A percentile compares a stretch with the other conserved stretches of the same genome.
Evolutionary conservation across 2,888 invertebrate genomes (phyloP).

Genomic region (Drosophila melanosoma): DNA sequence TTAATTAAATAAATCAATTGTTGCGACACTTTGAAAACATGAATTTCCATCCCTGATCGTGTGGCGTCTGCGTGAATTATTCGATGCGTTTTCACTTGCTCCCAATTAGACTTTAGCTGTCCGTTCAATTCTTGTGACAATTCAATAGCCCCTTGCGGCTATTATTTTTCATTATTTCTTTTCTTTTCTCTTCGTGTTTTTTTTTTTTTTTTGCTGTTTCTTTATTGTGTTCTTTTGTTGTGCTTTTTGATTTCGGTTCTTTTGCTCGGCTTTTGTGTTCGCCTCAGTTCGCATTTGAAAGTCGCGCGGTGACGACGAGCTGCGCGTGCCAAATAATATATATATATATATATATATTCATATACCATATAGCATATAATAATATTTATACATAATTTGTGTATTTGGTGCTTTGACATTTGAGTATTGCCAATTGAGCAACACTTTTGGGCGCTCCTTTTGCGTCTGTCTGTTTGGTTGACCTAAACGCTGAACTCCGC

Average conservation of each 20-base stretch:
- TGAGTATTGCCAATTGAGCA: conserved; percentile 44
- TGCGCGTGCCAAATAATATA: conserved; percentile 52
- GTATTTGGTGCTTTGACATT: conserved; percentile 4
- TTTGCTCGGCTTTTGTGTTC: conserved; percentile 18
- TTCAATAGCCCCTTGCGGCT: conserved; percentile 73
- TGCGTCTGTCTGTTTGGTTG: conserved; percentile 24
- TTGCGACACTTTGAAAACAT: background rate
- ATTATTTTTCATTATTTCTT: conserved; percentile 27
- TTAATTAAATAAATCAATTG: background rate
- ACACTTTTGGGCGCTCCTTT: conserved; percentile 3
- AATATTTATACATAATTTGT: conserved; percentile 34
- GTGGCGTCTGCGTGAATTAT: conserved; percentile 21
- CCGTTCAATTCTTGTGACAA: conserved; percentile 66
- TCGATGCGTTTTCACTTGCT: conserved; percentile 64
- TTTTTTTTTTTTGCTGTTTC: conserved; percentile 14
- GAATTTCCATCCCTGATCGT: conserved; percentile 47
- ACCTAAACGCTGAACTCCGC: conserved; percentile 46
- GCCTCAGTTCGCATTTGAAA: conserved; percentile 66
- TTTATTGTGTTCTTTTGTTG: conserved; percentile 39
- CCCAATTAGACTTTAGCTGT: conserved; percentile 61
- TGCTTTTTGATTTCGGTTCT: conserved; percentile 55
- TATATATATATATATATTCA: background rate
- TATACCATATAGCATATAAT: conserved; percentile 4
- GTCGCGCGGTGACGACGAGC: conserved; percentile 63
- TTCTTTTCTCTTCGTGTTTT: conserved; percentile 20